Percentiles rank a stretch among this genome's conserved stretches.
Evolutionary conservation across 1,140 invertebrate genomes (phyloP).

Genomic region (Drosophila kikkawai): DNA sequence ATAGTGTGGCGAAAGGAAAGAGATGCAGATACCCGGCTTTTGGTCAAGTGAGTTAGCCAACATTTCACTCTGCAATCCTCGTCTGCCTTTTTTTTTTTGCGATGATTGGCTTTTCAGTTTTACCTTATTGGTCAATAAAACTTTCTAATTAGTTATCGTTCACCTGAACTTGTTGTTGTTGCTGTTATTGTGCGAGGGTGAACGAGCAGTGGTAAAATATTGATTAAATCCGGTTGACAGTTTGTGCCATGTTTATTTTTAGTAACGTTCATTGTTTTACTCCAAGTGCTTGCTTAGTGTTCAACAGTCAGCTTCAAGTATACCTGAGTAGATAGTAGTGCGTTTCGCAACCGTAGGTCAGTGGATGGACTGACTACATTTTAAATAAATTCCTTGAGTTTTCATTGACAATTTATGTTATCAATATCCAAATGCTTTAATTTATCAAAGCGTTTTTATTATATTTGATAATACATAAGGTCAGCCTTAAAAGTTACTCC

Average conservation of each 20-base stretch:
- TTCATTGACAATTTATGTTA: not conserved
- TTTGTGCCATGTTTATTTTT: constrained; percentile 44
- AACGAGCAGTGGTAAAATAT: constrained; percentile 30
- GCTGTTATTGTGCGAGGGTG: constrained; percentile 1
- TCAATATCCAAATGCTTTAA: constrained; percentile 2
- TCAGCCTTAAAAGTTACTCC: not conserved
- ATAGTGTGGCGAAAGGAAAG: constrained; percentile 16
- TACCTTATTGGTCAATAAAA: constrained; percentile 50
- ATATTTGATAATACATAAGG: constrained; percentile 18
- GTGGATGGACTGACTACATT: too few species aligned
- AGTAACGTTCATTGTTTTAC: constrained; percentile 36
- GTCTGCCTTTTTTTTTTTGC: constrained; percentile 17
- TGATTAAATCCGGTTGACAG: constrained; percentile 29
- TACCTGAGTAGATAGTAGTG: constrained; percentile 29
- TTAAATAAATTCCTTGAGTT: not conserved
- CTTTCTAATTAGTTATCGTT: constrained; percentile 53
- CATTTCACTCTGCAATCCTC: constrained; percentile 48
- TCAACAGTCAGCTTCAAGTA: constrained; percentile 26
- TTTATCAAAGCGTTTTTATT: constrained; percentile 3
- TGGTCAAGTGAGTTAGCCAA: constrained; percentile 54
- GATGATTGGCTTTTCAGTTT: constrained; percentile 39
- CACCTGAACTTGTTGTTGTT: constrained; percentile 2
- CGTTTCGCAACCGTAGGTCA: constrained; percentile 25
- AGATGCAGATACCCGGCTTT: constrained; percentile 19
- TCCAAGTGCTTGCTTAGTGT: constrained; percentile 34